Percentiles rank a stretch among this genome's conserved stretches.
Conservation (phyloP, 2,888 invertebrate species). For the Phyllotreta striolata region DNA sequence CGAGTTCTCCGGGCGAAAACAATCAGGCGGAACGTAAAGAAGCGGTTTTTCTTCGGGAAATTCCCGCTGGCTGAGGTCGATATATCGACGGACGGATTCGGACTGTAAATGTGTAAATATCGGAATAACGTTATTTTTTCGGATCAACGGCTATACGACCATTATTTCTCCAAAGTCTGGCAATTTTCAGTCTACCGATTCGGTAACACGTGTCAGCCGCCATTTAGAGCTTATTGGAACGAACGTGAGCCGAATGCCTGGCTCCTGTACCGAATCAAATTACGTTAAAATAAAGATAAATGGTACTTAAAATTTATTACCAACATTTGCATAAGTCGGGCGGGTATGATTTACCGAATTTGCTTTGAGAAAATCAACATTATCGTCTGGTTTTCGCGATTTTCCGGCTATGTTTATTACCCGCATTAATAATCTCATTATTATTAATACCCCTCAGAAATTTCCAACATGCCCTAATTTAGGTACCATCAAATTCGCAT, state of each 20-base stretch:
- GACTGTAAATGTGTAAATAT: conserved; percentile 21
- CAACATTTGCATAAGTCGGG: conserved; percentile 39
- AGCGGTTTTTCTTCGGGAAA: too few species aligned
- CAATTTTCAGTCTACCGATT: conserved; percentile 32
- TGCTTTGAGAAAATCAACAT: neutral
- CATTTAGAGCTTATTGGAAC: conserved; percentile 41
- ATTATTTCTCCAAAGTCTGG: conserved; percentile 26
- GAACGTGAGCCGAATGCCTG: conserved; percentile 43
- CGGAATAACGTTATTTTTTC: conserved; percentile 25
- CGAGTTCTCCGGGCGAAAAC: too few species aligned
- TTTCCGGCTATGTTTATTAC: neutral
- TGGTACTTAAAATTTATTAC: conserved; percentile 40
- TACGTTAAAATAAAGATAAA: conserved; percentile 42
- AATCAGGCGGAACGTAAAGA: too few species aligned
- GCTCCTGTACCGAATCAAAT: conserved; percentile 34
- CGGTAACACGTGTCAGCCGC: conserved; percentile 34
- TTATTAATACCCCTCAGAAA: too few species aligned
- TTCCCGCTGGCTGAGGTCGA: too few species aligned
- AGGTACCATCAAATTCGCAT: too few species aligned
- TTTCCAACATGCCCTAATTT: too few species aligned
- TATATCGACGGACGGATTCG: neutral
- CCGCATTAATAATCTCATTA: too few species aligned
- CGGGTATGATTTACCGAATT: conserved; percentile 35
- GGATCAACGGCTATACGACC: conserved; percentile 22
- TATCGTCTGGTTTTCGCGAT: conserved; percentile 5